Evolutionary conservation across 53 echinoderm and acorn worm genomes (phyloP).

Genomic region (Echinometra lucunter): DNA sequence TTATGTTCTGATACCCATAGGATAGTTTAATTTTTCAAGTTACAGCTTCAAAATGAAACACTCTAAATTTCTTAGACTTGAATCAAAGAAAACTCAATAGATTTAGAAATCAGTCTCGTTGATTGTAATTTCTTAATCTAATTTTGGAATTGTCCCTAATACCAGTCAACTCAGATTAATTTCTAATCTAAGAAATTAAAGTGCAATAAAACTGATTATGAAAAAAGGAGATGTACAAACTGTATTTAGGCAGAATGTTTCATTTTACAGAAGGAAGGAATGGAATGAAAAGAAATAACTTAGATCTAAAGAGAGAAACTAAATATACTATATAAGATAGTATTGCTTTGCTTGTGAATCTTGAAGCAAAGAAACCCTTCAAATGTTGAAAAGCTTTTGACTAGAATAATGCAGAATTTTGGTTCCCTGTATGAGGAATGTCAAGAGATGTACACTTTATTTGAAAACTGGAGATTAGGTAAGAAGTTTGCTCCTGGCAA

Average conservation of each 20-base stretch:
- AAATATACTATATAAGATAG: background rate
- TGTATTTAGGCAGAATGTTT: background rate
- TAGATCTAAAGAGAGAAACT: background rate
- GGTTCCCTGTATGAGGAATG: too few species aligned
- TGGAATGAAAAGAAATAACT: background rate
- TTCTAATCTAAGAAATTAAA: too few species aligned
- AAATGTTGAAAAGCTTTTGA: background rate
- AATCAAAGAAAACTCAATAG: too few species aligned
- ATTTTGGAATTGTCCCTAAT: too few species aligned
- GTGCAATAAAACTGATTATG: background rate
- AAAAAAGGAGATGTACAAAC: background rate
- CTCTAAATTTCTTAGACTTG: too few species aligned
- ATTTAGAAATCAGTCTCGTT: too few species aligned
- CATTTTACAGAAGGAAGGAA: background rate
- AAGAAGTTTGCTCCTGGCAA: too few species aligned
- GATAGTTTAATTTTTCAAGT: background rate
- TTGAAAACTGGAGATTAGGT: too few species aligned
- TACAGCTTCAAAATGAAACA: background rate
- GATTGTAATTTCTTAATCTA: too few species aligned
- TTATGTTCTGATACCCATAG: background rate
- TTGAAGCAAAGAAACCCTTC: background rate
- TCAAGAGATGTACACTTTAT: too few species aligned
- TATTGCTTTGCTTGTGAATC: background rate
- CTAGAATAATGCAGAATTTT: too few species aligned
- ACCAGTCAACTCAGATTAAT: too few species aligned